A percentile compares a stretch with the other conserved stretches of the same genome.
phyloP scores from a whole-genome alignment of 2,113 vertebrate genomes.

The Galbula dea region DNA sequence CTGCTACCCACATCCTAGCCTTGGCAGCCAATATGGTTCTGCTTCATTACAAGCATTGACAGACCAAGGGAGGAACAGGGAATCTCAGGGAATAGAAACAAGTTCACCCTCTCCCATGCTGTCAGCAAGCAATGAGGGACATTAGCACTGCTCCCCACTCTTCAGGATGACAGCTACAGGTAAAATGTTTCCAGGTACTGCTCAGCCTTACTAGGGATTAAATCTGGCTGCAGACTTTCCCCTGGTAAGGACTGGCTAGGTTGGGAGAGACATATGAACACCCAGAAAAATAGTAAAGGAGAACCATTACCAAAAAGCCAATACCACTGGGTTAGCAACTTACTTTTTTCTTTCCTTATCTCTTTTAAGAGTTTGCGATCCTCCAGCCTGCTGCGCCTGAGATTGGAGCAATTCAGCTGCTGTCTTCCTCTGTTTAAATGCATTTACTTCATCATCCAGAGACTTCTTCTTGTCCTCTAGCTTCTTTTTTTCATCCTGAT shows the following conservation, averaged over 20 bases:
- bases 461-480: slow-evolving; percentile 95
- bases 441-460: slow-evolving; percentile 92
- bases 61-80: not conserved
- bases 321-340: slow-evolving; percentile 69
- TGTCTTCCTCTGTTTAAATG: slow-evolving; percentile 96
- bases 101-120: not conserved
- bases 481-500: slow-evolving; percentile 98
- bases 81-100: not conserved
- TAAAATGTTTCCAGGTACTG: not conserved
- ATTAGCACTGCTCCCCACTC: not conserved
- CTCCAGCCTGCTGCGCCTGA: slow-evolving; percentile 94
- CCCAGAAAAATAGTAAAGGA: not conserved
- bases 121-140: not conserved
- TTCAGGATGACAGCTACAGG: not conserved
- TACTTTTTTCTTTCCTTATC: slow-evolving; percentile 99
- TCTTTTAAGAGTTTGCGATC: slow-evolving; percentile 95
- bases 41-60: not conserved
- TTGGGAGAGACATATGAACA: not conserved
- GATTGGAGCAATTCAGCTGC: slow-evolving; percentile 93
- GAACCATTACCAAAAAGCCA: not conserved
- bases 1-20: not conserved
- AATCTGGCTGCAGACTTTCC: not conserved
- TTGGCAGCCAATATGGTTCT: not conserved
- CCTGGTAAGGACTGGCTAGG: not conserved
- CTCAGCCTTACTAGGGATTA: not conserved